Evolutionary conservation across 2,888 invertebrate species (phyloP).

Genomic region (Allacma fusca): DNA sequence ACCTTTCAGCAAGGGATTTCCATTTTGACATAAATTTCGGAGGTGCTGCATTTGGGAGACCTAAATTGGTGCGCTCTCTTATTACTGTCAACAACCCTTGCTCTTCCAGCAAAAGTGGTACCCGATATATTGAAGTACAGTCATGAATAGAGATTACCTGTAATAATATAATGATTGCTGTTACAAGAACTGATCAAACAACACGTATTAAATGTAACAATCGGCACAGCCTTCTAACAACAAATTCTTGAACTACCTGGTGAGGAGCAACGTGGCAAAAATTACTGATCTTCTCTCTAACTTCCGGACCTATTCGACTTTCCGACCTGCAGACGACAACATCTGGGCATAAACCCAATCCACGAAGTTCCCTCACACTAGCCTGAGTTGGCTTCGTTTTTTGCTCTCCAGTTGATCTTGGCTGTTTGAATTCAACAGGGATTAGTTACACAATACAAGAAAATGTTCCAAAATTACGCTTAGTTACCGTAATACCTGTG

Average conservation of each 20-base stretch:
- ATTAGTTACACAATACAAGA: no score
- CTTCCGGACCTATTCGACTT: conserved; percentile 80
- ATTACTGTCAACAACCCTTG: conserved; percentile 88
- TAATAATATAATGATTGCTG: no score
- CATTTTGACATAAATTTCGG: conserved; percentile 83
- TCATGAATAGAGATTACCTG: conserved; percentile 91
- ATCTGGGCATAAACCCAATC: conserved; percentile 93
- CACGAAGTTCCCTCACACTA: conserved; percentile 90
- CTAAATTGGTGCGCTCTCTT: conserved; percentile 79
- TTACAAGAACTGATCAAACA: no score
- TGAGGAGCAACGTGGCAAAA: conserved; percentile 95
- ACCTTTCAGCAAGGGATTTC: conserved; percentile 84
- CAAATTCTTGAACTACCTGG: no score
- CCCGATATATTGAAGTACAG: conserved; percentile 92
- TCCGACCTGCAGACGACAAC: conserved; percentile 93
- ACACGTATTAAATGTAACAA: no score
- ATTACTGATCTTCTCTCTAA: conserved; percentile 93
- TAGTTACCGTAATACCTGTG: conserved; percentile 78
- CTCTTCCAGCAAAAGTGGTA: conserved; percentile 90
- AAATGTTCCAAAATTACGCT: no score
- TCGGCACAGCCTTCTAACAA: no score
- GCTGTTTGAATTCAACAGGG: no score
- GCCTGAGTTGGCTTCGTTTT: conserved; percentile 99
- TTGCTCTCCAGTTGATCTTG: conserved; percentile 90
- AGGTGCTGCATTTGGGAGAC: conserved; percentile 70